phyloP scores from a whole-genome alignment of 2,888 invertebrate species.

The Rapana venosa region DNA sequence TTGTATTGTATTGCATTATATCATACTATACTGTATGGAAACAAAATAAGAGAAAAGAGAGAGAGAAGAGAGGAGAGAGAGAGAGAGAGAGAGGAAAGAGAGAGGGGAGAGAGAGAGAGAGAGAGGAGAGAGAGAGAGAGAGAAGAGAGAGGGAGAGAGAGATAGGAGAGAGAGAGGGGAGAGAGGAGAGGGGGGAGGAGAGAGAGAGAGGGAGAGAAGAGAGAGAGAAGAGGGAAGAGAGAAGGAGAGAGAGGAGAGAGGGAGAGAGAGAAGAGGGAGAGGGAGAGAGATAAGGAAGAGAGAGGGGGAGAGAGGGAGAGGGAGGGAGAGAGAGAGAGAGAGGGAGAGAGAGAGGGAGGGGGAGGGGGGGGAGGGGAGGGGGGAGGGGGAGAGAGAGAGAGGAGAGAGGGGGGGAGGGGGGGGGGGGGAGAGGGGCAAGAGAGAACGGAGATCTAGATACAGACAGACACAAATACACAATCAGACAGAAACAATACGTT shows the following conservation, averaged over 20 bases:
- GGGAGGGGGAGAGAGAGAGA: neutral
- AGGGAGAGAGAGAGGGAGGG: neutral
- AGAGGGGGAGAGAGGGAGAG: conserved; percentile 25
- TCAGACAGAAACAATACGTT: neutral
- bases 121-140: conserved; percentile 15
- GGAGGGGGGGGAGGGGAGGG: neutral
- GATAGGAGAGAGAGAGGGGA: neutral
- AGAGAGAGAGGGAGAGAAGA: neutral
- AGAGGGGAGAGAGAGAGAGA: conserved; percentile 31
- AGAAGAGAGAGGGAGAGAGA: conserved; percentile 26
- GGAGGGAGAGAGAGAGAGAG: conserved; percentile 17
- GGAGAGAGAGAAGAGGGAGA: conserved; percentile 3
- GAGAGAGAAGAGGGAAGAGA: neutral
- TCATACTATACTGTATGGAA: neutral
- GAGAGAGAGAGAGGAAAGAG: neutral
- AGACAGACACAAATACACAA: neutral
- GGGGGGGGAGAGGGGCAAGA: neutral
- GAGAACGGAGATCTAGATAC: neutral
- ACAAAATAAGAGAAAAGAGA: neutral
- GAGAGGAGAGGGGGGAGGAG: neutral
- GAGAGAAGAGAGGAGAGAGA: neutral
- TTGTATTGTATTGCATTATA: neutral
- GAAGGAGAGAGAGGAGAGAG: neutral
- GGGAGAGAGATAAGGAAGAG: conserved; percentile 14
- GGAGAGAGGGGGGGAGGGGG: neutral